A percentile compares a stretch with the other conserved stretches of the same genome.
Conservation (phyloP, 1,140 invertebrate genomes). For the Zaprionus kolodkinae region DNA sequence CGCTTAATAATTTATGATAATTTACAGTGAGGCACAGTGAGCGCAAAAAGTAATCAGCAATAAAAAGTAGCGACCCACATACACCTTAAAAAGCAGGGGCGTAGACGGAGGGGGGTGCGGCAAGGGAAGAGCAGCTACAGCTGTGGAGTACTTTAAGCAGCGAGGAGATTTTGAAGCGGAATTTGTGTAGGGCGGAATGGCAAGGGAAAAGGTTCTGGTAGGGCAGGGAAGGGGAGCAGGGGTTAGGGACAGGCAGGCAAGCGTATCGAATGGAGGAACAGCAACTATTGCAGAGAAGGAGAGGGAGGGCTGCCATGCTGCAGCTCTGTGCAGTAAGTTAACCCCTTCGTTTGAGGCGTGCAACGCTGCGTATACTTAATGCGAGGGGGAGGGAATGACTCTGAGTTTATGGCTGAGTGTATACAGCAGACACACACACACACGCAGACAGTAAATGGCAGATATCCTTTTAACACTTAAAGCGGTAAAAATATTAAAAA, state of each 20-base stretch:
- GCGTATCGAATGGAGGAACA: too few relatives aligned
- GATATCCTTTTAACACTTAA: conserved; percentile 82
- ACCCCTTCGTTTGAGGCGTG: conserved; percentile 38
- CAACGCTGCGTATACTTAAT: conserved; percentile 73
- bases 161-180: conserved; percentile 66
- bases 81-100: not conserved
- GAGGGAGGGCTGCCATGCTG: too few relatives aligned
- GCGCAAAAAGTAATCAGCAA: conserved; percentile 44
- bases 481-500: conserved; percentile 82
- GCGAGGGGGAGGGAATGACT: conserved; percentile 27
- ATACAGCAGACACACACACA: conserved; percentile 20
- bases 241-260: too few relatives aligned
- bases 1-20: conserved; percentile 40
- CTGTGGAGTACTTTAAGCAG: conserved; percentile 41
- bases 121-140: not conserved
- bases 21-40: conserved; percentile 5
- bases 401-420: not conserved
- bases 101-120: not conserved
- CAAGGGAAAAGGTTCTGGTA: not conserved
- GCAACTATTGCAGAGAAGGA: conserved; percentile 7
- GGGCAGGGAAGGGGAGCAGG: not conserved
- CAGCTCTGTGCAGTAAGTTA: conserved; percentile 4
- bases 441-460: conserved; percentile 71
- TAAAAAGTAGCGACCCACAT: conserved; percentile 48
- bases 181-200: conserved; percentile 10